Conservation (phyloP, 2,888 invertebrate species). For the Bombyx huttoni region DNA sequence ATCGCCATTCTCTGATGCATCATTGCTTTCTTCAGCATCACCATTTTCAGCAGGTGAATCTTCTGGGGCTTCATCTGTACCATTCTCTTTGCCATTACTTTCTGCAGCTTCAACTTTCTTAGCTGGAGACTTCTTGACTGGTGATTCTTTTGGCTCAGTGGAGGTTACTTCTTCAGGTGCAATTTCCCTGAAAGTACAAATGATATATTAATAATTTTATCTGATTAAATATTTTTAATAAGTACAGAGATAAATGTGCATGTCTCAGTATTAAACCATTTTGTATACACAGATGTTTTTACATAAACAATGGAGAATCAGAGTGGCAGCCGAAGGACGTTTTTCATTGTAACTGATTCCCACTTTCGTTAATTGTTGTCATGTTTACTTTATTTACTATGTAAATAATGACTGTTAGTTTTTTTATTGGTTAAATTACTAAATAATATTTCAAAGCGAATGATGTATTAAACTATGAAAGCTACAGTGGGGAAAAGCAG, state of each 20-base stretch:
- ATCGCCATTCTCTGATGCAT: conserved; percentile 60
- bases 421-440: no score
- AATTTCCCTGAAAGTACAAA: conserved; percentile 44
- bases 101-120: conserved; percentile 62
- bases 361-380: no score
- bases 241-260: background rate
- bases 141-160: conserved; percentile 60
- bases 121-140: conserved; percentile 63
- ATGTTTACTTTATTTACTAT: no score
- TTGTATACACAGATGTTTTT: background rate
- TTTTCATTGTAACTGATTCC: no score
- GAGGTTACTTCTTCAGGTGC: conserved; percentile 64
- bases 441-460: no score
- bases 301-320: background rate
- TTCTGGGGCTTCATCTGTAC: conserved; percentile 44
- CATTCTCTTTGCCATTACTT: conserved; percentile 65
- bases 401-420: no score
- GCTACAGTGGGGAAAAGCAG: background rate
- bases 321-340: no score
- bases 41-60: conserved; percentile 54
- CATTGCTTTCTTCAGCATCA: conserved; percentile 59
- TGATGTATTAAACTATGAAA: no score
- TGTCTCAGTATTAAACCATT: background rate
- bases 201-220: background rate
- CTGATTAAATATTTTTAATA: background rate